A percentile compares a stretch with the other conserved stretches of the same genome.
These are phyloP conservation scores for Rhinichthys osculus DNA, from an alignment of 2,797 vertebrate genomes.

Conservation along the genomic window DNA sequence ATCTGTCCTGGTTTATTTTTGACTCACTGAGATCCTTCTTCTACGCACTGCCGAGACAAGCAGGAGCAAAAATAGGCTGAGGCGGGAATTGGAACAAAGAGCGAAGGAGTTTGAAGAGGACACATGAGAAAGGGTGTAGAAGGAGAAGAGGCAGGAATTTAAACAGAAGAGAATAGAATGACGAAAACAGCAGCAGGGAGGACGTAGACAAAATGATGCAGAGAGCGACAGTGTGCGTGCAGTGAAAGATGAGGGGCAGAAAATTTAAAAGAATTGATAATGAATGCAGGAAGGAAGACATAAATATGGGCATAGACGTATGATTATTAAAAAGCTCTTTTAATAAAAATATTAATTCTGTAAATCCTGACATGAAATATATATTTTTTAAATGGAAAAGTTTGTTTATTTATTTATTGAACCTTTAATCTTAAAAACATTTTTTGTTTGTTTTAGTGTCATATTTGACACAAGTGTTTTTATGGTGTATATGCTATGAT, in stretches of 20 bases:
- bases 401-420: not conserved
- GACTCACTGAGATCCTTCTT: constrained; percentile 45
- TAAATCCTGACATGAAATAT: not conserved
- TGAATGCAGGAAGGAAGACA: constrained; percentile 27
- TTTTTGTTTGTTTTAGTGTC: not conserved
- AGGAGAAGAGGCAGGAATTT: constrained; percentile 27
- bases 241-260: not conserved
- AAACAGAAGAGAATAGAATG: constrained; percentile 34
- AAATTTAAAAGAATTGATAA: not conserved
- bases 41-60: constrained; percentile 36
- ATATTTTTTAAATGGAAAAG: not conserved
- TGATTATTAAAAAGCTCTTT: not conserved
- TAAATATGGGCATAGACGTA: constrained; percentile 19
- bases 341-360: not conserved
- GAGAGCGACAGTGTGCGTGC: not conserved
- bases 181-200: constrained; percentile 31
- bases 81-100: constrained; percentile 41
- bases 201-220: constrained; percentile 39
- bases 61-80: constrained; percentile 50
- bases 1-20: constrained; percentile 59
- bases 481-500: not conserved
- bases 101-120: constrained; percentile 20
- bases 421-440: not conserved
- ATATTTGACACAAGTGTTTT: not conserved
- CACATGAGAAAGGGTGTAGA: constrained; percentile 30